Percentiles rank a stretch among this genome's conserved stretches.
Evolutionary conservation across 2,888 invertebrate genomes (phyloP).

Genomic region (Agrotis exclamationis): DNA sequence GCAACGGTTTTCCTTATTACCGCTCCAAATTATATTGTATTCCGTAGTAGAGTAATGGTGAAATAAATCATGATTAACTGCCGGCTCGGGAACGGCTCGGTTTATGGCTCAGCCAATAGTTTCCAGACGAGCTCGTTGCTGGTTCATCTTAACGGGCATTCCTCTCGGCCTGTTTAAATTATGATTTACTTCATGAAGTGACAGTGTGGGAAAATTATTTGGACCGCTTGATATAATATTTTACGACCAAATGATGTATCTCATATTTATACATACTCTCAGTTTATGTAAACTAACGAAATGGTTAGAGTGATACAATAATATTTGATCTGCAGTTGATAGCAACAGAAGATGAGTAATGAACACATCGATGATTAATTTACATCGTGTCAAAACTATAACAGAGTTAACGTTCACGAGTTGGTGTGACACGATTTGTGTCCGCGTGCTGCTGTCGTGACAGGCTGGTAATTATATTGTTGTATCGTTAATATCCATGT

Average conservation of each 20-base stretch:
- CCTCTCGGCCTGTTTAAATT: constrained; percentile 30
- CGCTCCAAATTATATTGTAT: constrained; percentile 62
- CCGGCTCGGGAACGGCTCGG: constrained; percentile 44
- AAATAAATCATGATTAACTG: constrained; percentile 65
- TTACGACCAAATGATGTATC: constrained; percentile 8
- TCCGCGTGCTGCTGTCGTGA: constrained; percentile 30
- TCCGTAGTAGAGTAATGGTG: constrained; percentile 49
- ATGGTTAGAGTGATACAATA: constrained; percentile 17
- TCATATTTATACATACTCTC: constrained; percentile 3
- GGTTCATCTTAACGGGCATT: constrained; percentile 37
- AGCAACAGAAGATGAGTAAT: constrained; percentile 29
- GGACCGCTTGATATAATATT: constrained; percentile 7
- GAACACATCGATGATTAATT: constrained; percentile 17
- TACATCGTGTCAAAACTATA: constrained; percentile 28
- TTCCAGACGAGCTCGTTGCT: constrained; percentile 37
- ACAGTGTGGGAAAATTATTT: constrained; percentile 20
- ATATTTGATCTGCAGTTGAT: constrained; percentile 29
- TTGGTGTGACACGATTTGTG: constrained; percentile 27
- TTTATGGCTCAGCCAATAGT: constrained; percentile 56
- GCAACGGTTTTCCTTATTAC: constrained; percentile 66
- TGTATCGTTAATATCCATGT: constrained; percentile 34
- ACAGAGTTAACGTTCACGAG: constrained; percentile 33
- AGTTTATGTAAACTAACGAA: constrained; percentile 9
- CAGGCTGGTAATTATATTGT: constrained; percentile 36
- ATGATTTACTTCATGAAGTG: constrained; percentile 16